A percentile compares a stretch with the other conserved stretches of the same genome.
phyloP scores from a whole-genome alignment of 2,113 vertebrate genomes.

The Clarias macrocephalus region DNA sequence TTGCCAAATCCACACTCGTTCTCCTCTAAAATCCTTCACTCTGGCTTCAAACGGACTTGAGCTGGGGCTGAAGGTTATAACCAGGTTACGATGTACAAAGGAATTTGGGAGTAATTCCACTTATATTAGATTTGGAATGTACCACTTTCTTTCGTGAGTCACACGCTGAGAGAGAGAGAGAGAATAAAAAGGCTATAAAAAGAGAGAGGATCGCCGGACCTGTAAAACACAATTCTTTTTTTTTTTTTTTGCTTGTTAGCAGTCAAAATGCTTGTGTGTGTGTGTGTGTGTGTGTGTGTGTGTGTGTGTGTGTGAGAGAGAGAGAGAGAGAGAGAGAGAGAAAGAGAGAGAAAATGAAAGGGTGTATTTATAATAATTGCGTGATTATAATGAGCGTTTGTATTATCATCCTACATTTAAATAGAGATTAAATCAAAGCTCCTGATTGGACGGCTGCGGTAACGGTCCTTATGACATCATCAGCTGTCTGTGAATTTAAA shows the following conservation, averaged over 20 bases:
- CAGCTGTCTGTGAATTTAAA: not conserved
- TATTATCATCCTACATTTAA: not conserved
- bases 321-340: not conserved
- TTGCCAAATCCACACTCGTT: slow-evolving; percentile 67
- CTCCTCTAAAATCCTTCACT: slow-evolving; percentile 58
- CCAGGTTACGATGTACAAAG: slow-evolving; percentile 71
- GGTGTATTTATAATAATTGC: not conserved
- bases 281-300: not conserved
- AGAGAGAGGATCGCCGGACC: not conserved
- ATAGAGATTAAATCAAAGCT: not conserved
- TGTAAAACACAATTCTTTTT: not conserved
- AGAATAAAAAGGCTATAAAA: slow-evolving; percentile 1
- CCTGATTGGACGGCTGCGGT: not conserved
- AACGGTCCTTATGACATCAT: not conserved
- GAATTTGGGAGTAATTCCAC: slow-evolving; percentile 75
- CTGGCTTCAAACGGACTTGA: slow-evolving; percentile 73
- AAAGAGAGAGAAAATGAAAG: not conserved
- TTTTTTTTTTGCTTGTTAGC: not conserved
- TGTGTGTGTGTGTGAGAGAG: not conserved
- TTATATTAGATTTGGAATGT: slow-evolving; percentile 72
- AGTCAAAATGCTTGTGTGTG: not conserved
- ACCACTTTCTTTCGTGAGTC: slow-evolving; percentile 39
- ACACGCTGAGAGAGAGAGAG: not conserved
- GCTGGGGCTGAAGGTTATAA: slow-evolving; percentile 69
- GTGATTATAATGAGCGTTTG: not conserved